Base-by-base conservation (phyloP, 1,140 invertebrate genomes). In the Apolygus lucorum region DNA sequence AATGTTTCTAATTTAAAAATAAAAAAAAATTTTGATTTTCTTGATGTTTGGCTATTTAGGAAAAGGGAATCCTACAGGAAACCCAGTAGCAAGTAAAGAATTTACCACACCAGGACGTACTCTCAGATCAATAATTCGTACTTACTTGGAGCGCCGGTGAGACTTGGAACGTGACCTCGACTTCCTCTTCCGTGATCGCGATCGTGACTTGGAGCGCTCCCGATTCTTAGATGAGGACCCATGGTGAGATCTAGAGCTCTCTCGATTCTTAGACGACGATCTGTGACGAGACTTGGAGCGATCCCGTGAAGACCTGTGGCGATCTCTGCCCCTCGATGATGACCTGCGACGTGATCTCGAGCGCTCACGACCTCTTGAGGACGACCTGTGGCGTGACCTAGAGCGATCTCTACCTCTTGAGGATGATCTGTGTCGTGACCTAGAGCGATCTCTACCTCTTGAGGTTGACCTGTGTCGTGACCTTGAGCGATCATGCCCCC, bases 161-260 rank as follows among this genome's bases (percentile, higher is more conserved):
- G 75, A 74, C 17, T 68, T 66, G 11, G 71, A 72, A 24, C 70
- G 49, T 59, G 22, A 68, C 24, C 69, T 34, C 8, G 59, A 72
- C 22, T 59, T n/a, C n/a, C 65, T 66, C 28, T 70, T 63, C 26
- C 70, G 52, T 1, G 52, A 34, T 13, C 69, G 66, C 0, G 76
- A 78, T 52, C 78, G 75, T 13, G 75, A 74, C 34, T 77, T 70
- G 54, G 72, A 75, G 65, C 73, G 76, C 67, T 75, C 76, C 28
- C 73, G 76, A 1, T 74, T 75, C 27, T 70, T 63, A 21, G 73
- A 73, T 34, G 75, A 67, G 28, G 72, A 72, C 59, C 69, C 62
- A 22, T 62, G 62, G 22, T 68, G 27, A 28, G 62, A 66, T 2
- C 71, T 26, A 21, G 42, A 63, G 63, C 67, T 63, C 8, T 24